Base-by-base conservation (phyloP, 2,888 invertebrate genomes). In the Halocaridina rubra region DNA sequence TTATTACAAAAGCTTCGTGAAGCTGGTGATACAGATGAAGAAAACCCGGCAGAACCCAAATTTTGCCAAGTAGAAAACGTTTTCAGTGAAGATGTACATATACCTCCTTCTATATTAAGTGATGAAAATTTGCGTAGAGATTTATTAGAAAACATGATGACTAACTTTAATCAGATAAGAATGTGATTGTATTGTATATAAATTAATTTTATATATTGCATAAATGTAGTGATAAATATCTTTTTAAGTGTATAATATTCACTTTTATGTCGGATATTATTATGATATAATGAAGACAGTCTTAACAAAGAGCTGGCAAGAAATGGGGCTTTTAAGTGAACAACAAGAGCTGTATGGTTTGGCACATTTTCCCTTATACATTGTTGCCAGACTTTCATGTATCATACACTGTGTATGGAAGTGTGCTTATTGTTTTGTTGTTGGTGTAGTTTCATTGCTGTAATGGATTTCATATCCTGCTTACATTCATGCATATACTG, bases 21-120 rank as follows among this genome's bases (percentile, higher is more conserved):
- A 59, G 77, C 33, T 30, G 82, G 82, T 19, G 82, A 82, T 39
- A 77, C 82, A 0, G 82, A 82, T 30, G 82, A 82, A 22, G 82
- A 82, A n/a, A 69, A 69, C 30, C 59, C 77, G 19, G 59, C 22
- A 10, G 19, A 59, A 29, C 81, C 81, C 0, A 64, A 81, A 22
- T 24, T 64, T 7, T 59, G 57, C 19, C 8, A 8, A 29, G 30
- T 77, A 29, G 61, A 81, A 59, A 53, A 39, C 29, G 64, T 81
- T 29, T 81, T 75, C 75, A 64, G 75, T 29, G 81, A 81, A 67
- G 75, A 75, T 16, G 39, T 81, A 16, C 5, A 69, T 1, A 13
- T 78, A 27, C 78, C 78, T 5, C 27, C 39, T 19, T 79, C 79
- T 0, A 79, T 79, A 19, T 53, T 79, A 2, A 79, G 46, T 46